Percentiles rank a stretch among this genome's conserved stretches.
Conservation (phyloP, 2,113 vertebrate species). For the Dipodomys ordii region DNA sequence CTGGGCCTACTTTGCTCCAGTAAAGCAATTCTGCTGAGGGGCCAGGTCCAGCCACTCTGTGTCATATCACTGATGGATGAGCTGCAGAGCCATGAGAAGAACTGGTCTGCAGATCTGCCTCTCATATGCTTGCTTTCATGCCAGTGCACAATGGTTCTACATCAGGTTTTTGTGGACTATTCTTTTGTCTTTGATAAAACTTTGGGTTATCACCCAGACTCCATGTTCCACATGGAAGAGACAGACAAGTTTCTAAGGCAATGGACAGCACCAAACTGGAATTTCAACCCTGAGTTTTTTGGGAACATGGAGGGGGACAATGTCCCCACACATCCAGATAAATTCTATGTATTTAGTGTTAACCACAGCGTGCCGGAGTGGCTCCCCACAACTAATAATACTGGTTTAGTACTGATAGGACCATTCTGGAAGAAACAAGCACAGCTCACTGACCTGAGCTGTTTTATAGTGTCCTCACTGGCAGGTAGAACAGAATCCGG, state of each 20-base stretch:
- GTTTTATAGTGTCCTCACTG: accelerated
- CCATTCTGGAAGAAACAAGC: neutral
- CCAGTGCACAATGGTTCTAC: neutral
- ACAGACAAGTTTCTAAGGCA: neutral
- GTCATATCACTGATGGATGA: neutral
- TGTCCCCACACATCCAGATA: neutral
- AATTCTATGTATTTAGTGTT: neutral
- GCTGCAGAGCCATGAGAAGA: neutral
- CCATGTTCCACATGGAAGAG: neutral
- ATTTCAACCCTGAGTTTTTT: neutral
- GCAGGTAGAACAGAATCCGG: neutral
- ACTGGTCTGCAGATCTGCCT: neutral
- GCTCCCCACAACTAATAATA: neutral
- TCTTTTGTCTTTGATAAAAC: neutral
- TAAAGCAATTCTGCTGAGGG: neutral
- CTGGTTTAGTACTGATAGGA: neutral
- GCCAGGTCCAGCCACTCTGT: neutral
- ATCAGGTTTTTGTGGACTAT: neutral
- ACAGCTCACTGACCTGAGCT: neutral
- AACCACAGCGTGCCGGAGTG: neutral
- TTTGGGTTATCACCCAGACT: neutral
- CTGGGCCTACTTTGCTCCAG: neutral
- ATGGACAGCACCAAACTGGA: neutral
- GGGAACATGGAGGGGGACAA: neutral
- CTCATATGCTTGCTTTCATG: neutral